Conservation (phyloP, 2,113 vertebrate genomes). For the Lycaon pictus region DNA sequence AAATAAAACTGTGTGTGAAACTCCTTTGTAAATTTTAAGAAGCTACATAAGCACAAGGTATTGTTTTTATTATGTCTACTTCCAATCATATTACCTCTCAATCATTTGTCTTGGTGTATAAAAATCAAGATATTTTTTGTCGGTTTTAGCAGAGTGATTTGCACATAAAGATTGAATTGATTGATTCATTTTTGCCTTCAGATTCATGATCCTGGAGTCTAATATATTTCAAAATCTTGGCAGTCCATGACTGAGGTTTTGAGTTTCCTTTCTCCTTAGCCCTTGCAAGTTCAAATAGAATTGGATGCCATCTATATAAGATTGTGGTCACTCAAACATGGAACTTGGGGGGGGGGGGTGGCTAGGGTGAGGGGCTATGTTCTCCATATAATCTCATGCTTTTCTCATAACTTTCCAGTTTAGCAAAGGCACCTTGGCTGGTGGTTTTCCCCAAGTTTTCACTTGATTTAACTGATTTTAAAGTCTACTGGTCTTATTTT, state of each 20-base stretch:
- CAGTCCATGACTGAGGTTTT: slow-evolving; percentile 73
- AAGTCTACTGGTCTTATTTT: slow-evolving; percentile 56
- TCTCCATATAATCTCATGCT: slow-evolving; percentile 62
- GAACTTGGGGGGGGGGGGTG: neutral
- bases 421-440: slow-evolving; percentile 78
- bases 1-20: slow-evolving; percentile 56
- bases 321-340: slow-evolving; percentile 66
- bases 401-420: slow-evolving; percentile 74
- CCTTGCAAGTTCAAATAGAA: slow-evolving; percentile 70
- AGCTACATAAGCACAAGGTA: slow-evolving; percentile 40
- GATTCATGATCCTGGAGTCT: slow-evolving; percentile 75
- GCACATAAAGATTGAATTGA: slow-evolving; percentile 77
- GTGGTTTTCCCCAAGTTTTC: slow-evolving; percentile 70
- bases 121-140: slow-evolving; percentile 76
- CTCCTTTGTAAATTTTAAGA: slow-evolving; percentile 68
- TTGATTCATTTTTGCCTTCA: slow-evolving; percentile 82
- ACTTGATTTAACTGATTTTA: slow-evolving; percentile 73
- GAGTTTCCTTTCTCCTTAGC: slow-evolving; percentile 74
- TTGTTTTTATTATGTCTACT: slow-evolving; percentile 68
- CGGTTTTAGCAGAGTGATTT: slow-evolving; percentile 80
- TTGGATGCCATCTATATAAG: slow-evolving; percentile 42
- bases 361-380: neutral
- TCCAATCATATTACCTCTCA: slow-evolving; percentile 65
- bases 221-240: slow-evolving; percentile 80
- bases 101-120: slow-evolving; percentile 74